These are phyloP conservation scores for Pangasius macronema DNA, from an alignment of 2,797 vertebrate genomes.

Conservation along the genomic window DNA sequence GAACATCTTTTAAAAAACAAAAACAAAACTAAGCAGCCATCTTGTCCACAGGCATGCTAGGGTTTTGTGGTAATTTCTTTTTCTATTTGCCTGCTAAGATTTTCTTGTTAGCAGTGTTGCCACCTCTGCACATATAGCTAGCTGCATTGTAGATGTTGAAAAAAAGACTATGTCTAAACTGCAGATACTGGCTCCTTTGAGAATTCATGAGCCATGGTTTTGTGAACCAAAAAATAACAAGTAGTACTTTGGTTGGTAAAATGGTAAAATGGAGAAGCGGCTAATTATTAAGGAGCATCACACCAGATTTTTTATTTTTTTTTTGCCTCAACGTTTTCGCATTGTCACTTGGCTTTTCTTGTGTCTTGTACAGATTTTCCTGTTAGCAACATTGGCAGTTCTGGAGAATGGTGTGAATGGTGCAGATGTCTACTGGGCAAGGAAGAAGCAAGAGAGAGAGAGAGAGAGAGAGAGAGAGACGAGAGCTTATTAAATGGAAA, in stretches of 20 bases:
- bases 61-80: neutral
- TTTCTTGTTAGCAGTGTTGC: neutral
- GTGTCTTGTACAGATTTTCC: neutral
- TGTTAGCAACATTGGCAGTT: too few species aligned
- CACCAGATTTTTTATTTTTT: neutral
- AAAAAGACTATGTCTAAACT: neutral
- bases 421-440: slow-evolving; percentile 19
- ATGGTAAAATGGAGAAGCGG: neutral
- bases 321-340: neutral
- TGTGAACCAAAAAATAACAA: neutral
- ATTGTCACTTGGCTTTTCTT: neutral
- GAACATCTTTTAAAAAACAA: neutral
- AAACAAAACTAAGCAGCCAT: too few species aligned
- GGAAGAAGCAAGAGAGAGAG: neutral
- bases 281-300: neutral
- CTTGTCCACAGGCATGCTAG: neutral
- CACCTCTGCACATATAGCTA: neutral
- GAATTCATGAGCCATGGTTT: neutral
- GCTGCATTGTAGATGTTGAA: neutral
- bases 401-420: neutral
- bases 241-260: neutral
- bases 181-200: neutral
- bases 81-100: neutral
- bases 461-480: neutral
- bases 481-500: slow-evolving; percentile 56